Evolutionary conservation across 2,888 invertebrate genomes (phyloP), one percentile per base, ranked within the genome.

Genomic region (Ochlodes sylvanus): DNA sequence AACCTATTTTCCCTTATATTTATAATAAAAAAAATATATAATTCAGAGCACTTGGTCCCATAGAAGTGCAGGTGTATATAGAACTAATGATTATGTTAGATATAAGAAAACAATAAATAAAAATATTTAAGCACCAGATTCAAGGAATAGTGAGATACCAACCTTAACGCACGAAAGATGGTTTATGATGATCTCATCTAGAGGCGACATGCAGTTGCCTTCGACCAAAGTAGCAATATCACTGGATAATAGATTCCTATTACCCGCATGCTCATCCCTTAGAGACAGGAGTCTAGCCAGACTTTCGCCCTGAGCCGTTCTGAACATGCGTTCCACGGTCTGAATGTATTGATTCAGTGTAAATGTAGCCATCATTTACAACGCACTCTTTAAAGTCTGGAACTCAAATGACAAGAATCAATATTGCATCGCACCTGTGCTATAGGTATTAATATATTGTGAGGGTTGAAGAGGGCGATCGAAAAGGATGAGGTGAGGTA

Each of bases 111-210:
- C n/a, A n/a, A n/a, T n/a, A n/a, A n/a, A n/a, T n/a, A n/a, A 27
- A 27, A 27, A 5, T 27, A 27, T 27, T 27, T 5, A 27, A 27
- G 27, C 27, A 27, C 27, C 27, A 38, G 2, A 17, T 47, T 47
- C 17, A 47, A 17, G 7, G 15, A 47, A 9, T 9, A 47, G 9
- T 9, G 47, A 5, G 27, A 64, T 41, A 73, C 75, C 77, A 86
- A 96, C 96, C 82, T 93, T 94, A 0, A 95, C 86, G 74, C 96
- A 95, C 77, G 94, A 95, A n/a, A 98, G 86, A 85, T 98, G 98
- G 6, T 95, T 93, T 57, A 95, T 93, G 7, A 97, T 94, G 44
- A 97, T 90, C 82, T 97, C 97, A 83, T 97, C 96, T 67, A 97
- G 90, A 0, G 97, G 97, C 9, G 95, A 89, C 58, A 95, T 94